These are phyloP conservation scores for Chironomus tepperi DNA, from an alignment of 1,140 invertebrate species.

Conservation along the genomic window DNA sequence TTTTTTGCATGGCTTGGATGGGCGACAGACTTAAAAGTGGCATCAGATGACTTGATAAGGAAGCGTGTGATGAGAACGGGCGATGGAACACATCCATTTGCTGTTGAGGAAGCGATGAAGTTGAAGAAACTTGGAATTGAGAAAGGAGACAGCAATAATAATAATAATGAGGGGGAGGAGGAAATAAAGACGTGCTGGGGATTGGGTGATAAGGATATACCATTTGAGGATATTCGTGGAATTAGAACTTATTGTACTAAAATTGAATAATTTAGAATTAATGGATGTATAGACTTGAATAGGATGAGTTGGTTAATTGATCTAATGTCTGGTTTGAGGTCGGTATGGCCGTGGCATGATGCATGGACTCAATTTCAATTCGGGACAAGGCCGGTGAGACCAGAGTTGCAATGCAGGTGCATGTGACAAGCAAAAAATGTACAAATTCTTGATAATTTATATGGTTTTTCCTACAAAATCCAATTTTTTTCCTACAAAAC, in stretches of 20 bases:
- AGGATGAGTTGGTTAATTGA: no score
- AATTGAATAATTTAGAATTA: neutral
- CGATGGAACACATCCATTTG: constrained; percentile 39
- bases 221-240: constrained; percentile 43
- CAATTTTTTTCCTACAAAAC: no score
- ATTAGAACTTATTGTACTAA: constrained; percentile 35
- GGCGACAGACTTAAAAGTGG: constrained; percentile 45
- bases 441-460: no score
- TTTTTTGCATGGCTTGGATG: constrained; percentile 43
- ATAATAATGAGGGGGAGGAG: constrained; percentile 35
- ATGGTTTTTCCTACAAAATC: no score
- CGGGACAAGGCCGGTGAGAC: no score
- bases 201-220: constrained; percentile 53
- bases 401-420: no score
- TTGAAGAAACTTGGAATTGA: constrained; percentile 28
- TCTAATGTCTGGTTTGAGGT: no score
- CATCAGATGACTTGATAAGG: constrained; percentile 38
- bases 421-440: no score
- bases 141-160: neutral
- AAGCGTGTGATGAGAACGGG: constrained; percentile 45
- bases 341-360: no score
- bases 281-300: no score
- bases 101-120: constrained; percentile 32
- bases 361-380: no score
- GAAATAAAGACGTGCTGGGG: constrained; percentile 49